A percentile compares a stretch with the other conserved stretches of the same genome.
Evolutionary conservation across 2,797 vertebrate genomes (phyloP).

Genomic region (Acanthiza pusilla): DNA sequence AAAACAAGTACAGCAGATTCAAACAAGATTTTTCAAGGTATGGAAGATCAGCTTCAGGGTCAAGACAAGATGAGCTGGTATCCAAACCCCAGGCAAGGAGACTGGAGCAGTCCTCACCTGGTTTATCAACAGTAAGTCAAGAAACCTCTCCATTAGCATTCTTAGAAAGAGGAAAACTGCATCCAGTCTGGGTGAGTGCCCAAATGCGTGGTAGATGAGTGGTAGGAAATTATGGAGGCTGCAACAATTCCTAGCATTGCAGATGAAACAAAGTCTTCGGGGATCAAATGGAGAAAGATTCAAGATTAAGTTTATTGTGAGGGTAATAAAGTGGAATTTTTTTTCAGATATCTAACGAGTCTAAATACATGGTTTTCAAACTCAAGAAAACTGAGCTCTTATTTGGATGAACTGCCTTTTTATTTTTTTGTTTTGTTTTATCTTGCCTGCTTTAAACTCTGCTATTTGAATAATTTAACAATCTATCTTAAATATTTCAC

Average conservation of each 20-base stretch:
- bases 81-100: neutral
- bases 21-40: neutral
- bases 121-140: neutral
- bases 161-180: neutral
- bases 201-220: neutral
- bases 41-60: neutral
- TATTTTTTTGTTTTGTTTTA: neutral
- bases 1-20: neutral
- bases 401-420: neutral
- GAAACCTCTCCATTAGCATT: neutral
- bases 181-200: accelerated
- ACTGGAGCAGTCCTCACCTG: accelerated
- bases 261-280: neutral
- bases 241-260: neutral
- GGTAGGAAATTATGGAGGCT: neutral
- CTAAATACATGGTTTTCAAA: neutral
- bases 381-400: neutral
- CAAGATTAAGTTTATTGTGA: neutral
- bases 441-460: neutral
- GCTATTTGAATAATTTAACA: conserved; percentile 33
- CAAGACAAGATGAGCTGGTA: neutral
- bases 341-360: accelerated
- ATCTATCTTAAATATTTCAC: conserved; percentile 54
- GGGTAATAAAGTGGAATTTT: neutral
- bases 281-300: neutral